phyloP scores from a whole-genome alignment of 2,797 vertebrate species.

The Crenichthys baileyi region DNA sequence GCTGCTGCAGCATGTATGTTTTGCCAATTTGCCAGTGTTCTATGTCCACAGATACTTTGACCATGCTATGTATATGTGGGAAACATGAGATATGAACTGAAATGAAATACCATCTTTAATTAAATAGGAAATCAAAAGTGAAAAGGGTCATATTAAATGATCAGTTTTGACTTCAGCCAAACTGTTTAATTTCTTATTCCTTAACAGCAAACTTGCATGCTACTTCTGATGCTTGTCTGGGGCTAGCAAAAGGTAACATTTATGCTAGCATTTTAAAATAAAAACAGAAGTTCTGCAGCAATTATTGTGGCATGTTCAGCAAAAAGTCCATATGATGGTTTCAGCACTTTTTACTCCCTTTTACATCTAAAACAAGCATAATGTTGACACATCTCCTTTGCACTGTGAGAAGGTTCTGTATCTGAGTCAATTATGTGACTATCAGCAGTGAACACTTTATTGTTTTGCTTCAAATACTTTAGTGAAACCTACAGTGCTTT shows the following conservation, averaged over 20 bases:
- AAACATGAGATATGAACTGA: too few relatives aligned
- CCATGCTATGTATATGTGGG: too few relatives aligned
- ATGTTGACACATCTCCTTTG: too few relatives aligned
- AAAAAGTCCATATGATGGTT: neutral
- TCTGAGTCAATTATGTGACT: neutral
- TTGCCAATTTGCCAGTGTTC: constrained; percentile 23
- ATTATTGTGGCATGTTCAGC: neutral
- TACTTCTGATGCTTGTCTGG: neutral
- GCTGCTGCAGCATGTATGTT: constrained; percentile 35
- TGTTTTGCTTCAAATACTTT: neutral
- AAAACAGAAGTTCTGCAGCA: neutral
- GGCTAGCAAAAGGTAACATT: neutral
- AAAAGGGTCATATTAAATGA: neutral
- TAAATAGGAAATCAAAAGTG: neutral
- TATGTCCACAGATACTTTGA: constrained; percentile 35
- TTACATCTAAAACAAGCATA: neutral
- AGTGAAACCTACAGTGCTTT: neutral
- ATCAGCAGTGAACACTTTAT: neutral
- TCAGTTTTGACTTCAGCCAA: neutral
- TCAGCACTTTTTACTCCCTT: neutral
- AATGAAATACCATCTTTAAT: neutral
- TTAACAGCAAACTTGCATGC: neutral
- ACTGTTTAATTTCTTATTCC: neutral
- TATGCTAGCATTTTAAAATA: neutral
- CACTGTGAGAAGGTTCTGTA: neutral